Evolutionary conservation across 2,113 vertebrate genomes (phyloP).

Genomic region (Triplophysa rosa): DNA sequence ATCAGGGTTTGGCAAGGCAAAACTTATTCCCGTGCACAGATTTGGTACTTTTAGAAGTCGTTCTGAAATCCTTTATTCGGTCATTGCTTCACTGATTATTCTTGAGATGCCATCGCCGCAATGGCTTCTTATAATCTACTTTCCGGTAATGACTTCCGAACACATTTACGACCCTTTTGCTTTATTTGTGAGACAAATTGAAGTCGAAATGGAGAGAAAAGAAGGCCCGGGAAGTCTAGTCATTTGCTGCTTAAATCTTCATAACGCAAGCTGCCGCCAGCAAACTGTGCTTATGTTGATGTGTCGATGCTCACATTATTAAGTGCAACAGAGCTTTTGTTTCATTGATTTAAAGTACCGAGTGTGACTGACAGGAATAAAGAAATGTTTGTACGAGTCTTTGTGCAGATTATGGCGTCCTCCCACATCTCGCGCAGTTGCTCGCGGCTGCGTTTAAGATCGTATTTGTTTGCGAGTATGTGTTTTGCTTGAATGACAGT

Average conservation of each 20-base stretch:
- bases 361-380: slow-evolving; percentile 49
- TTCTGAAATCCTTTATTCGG: slow-evolving; percentile 11
- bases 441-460: slow-evolving; percentile 24
- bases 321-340: slow-evolving; percentile 45
- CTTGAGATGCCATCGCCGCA: slow-evolving; percentile 30
- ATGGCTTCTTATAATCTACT: not conserved
- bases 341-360: slow-evolving; percentile 47
- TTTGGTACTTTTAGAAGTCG: not conserved
- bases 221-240: slow-evolving; percentile 13
- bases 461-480: slow-evolving; percentile 27
- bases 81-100: slow-evolving; percentile 11
- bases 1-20: not conserved
- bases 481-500: slow-evolving; percentile 67
- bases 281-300: slow-evolving; percentile 35
- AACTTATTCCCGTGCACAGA: not conserved
- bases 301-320: slow-evolving; percentile 30
- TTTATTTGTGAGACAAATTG: slow-evolving; percentile 27
- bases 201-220: slow-evolving; percentile 13
- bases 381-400: slow-evolving; percentile 12
- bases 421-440: slow-evolving; percentile 20
- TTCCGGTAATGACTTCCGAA: slow-evolving; percentile 21
- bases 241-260: slow-evolving; percentile 31
- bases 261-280: not conserved
- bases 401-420: slow-evolving; percentile 37
- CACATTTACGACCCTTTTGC: not conserved